Evolutionary conservation across 1,140 invertebrate genomes (phyloP).

Genomic region (Macrotrachela quadricornifera): DNA sequence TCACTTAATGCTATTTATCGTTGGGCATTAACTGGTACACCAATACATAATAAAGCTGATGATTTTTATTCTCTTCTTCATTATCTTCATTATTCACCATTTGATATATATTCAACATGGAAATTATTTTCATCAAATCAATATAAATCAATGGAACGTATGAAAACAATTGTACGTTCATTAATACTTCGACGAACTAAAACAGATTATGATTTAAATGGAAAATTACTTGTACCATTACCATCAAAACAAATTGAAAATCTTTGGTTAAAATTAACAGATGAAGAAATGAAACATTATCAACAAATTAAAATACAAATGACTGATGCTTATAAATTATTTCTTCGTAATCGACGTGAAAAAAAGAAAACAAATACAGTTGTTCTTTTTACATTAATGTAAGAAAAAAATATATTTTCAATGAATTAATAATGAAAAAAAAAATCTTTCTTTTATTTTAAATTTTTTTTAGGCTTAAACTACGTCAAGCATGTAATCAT

Average conservation of each 20-base stretch:
- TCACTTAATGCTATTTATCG: constrained; percentile 39
- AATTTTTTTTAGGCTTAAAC: constrained; percentile 46
- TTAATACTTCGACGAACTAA: constrained; percentile 51
- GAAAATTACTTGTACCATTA: constrained; percentile 35
- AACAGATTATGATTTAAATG: constrained; percentile 36
- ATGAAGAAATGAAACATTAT: constrained; percentile 50
- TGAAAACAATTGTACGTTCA: too few species aligned
- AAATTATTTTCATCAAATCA: too few species aligned
- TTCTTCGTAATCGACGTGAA: constrained; percentile 39
- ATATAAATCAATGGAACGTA: too few species aligned
- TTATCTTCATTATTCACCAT: constrained; percentile 59
- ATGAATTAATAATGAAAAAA: constrained; percentile 39
- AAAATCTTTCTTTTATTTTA: constrained; percentile 28
- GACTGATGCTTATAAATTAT: constrained; percentile 18
- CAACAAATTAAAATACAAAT: constrained; percentile 28
- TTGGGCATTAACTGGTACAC: constrained; percentile 78
- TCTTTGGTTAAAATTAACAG: constrained; percentile 34
- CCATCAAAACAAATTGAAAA: constrained; percentile 40
- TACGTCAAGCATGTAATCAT: constrained; percentile 70
- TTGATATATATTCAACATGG: constrained; percentile 51
- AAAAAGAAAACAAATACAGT: constrained; percentile 15
- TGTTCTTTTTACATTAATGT: background rate
- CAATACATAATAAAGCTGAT: constrained; percentile 72
- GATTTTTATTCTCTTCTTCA: constrained; percentile 68
- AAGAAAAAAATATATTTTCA: constrained; percentile 14